A percentile compares a stretch with the other conserved stretches of the same genome.
phyloP scores from a whole-genome alignment of 2,888 invertebrate species.

The Didymodactylos carnosus region DNA sequence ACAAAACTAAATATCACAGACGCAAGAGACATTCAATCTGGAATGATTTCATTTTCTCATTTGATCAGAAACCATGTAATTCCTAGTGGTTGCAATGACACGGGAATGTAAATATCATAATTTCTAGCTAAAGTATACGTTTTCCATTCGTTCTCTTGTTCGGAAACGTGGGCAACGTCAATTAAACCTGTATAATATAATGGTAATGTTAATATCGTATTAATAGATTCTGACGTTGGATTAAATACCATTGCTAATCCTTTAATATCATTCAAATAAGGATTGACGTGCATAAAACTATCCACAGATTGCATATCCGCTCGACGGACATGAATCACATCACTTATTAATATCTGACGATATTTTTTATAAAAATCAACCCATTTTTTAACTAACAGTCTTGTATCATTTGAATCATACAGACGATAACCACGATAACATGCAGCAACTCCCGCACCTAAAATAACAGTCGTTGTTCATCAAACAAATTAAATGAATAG shows the following conservation, averaged over 20 bases:
- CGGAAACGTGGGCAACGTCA: constrained; percentile 11
- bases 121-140: constrained; percentile 14
- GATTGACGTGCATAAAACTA: constrained; percentile 18
- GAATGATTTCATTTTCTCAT: too few relatives aligned
- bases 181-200: constrained; percentile 18
- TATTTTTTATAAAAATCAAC: constrained; percentile 18
- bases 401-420: constrained; percentile 16
- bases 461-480: too few relatives aligned
- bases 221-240: constrained; percentile 15
- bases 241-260: constrained; percentile 18
- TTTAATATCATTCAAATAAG: constrained; percentile 13
- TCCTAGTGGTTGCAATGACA: constrained; percentile 11
- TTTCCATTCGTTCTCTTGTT: constrained; percentile 3
- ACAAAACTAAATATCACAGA: constrained; percentile 19
- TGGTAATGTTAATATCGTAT: constrained; percentile 15
- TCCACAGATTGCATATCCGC: constrained; percentile 18
- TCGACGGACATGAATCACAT: constrained; percentile 17
- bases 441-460: constrained; percentile 18
- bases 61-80: constrained; percentile 18
- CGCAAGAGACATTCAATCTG: too few relatives aligned
- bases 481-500: neutral
- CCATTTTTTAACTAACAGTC: constrained; percentile 17
- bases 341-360: constrained; percentile 17
- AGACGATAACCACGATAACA: constrained; percentile 18
- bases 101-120: constrained; percentile 14